Evolutionary conservation across 2,113 vertebrate genomes (phyloP).

Genomic region (Corvus moneduloides): DNA sequence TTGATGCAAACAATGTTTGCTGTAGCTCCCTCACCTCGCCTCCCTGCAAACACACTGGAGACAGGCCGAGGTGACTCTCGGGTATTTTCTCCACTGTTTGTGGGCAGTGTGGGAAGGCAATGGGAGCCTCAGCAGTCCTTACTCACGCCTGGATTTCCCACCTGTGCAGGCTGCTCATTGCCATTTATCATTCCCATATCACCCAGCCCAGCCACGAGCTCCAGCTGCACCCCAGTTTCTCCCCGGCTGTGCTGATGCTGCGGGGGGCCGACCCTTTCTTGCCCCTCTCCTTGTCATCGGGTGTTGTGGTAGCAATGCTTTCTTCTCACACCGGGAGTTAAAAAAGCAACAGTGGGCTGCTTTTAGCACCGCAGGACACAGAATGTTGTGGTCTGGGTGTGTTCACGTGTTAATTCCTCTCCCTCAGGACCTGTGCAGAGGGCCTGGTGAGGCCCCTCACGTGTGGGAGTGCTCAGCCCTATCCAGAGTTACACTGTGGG

Average conservation of each 20-base stretch:
- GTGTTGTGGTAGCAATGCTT: background rate
- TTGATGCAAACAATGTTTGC: background rate
- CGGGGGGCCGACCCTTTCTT: background rate
- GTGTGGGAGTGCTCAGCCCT: background rate
- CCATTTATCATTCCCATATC: background rate
- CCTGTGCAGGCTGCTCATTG: background rate
- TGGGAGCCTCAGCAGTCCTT: background rate
- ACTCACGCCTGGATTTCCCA: background rate
- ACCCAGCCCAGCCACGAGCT: background rate
- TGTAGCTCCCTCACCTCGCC: background rate
- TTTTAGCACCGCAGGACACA: background rate
- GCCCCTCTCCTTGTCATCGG: rapidly evolving
- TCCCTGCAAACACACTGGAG: background rate
- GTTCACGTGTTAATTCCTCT: background rate
- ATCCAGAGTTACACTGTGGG: background rate
- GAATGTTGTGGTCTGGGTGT: background rate
- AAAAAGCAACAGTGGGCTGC: background rate
- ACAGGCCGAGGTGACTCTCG: background rate
- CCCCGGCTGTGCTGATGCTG: background rate
- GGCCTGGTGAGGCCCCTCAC: background rate
- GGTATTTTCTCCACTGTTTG: background rate
- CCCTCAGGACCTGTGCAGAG: background rate
- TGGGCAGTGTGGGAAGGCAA: background rate
- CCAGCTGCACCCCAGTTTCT: background rate
- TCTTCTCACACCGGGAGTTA: background rate